Evolutionary conservation across 2,113 vertebrate species (phyloP).

Genomic region (Tetrao urogallus): DNA sequence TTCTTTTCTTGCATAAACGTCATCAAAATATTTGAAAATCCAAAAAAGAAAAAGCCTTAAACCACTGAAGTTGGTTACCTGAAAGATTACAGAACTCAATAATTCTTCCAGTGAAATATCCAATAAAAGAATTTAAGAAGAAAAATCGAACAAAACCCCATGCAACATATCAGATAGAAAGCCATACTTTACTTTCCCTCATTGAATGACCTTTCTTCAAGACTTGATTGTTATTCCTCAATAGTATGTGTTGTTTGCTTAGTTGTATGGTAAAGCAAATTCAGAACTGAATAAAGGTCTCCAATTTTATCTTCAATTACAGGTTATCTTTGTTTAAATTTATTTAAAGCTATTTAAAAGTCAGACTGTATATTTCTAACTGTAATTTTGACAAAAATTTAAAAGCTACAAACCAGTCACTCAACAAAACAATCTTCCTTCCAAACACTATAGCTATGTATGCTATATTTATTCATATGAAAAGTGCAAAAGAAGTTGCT

Average conservation of each 20-base stretch:
- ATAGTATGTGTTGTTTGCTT: neutral
- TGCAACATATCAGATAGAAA: neutral
- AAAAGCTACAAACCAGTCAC: neutral
- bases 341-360: neutral
- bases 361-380: neutral
- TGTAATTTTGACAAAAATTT: neutral
- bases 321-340: neutral
- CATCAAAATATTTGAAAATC: neutral
- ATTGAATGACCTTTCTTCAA: neutral
- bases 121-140: fast-evolving
- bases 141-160: neutral
- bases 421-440: neutral
- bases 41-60: neutral
- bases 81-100: neutral
- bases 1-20: neutral
- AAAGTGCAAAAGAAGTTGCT: neutral
- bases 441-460: neutral
- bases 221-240: neutral
- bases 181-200: neutral
- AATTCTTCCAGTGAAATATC: neutral
- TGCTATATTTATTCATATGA: neutral
- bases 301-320: neutral
- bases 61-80: neutral
- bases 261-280: neutral
- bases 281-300: neutral